These are phyloP conservation scores for Aspiorhynchus laticeps DNA, from an alignment of 2,113 vertebrate genomes.

Conservation along the genomic window DNA sequence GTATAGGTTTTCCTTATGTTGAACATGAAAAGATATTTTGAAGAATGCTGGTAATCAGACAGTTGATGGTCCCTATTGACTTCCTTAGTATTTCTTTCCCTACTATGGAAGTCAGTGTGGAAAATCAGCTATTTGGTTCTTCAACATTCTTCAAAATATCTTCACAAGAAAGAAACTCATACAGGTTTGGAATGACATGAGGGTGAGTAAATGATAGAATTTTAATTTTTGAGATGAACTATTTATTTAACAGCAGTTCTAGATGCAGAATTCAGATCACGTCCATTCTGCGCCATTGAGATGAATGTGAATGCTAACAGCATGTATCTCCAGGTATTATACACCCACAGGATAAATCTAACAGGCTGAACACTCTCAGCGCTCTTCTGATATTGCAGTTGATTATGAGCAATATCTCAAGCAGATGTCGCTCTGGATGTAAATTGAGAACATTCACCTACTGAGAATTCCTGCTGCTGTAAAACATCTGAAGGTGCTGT, in stretches of 20 bases:
- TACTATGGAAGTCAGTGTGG: too few species aligned
- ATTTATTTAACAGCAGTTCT: neutral
- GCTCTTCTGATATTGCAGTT: neutral
- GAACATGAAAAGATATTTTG: too few species aligned
- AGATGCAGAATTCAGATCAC: neutral
- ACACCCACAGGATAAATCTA: neutral
- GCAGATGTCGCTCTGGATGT: neutral
- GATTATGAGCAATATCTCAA: slow-evolving; percentile 13
- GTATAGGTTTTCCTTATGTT: too few species aligned
- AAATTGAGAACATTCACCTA: neutral
- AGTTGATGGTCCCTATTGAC: too few species aligned
- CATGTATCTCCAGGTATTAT: neutral
- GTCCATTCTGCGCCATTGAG: neutral
- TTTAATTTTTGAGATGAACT: too few species aligned
- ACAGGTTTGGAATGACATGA: too few species aligned
- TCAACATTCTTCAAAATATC: too few species aligned
- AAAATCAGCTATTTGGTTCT: too few species aligned
- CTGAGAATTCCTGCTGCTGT: neutral
- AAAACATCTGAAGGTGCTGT: neutral
- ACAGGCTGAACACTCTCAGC: neutral
- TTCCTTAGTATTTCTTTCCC: too few species aligned
- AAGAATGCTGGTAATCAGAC: too few species aligned
- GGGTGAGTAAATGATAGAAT: too few species aligned
- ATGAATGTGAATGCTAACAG: slow-evolving; percentile 5
- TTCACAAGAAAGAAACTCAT: too few species aligned